These are phyloP conservation scores for Melanogrammus aeglefinus DNA, from an alignment of 2,797 vertebrate species.

Conservation along the genomic window DNA sequence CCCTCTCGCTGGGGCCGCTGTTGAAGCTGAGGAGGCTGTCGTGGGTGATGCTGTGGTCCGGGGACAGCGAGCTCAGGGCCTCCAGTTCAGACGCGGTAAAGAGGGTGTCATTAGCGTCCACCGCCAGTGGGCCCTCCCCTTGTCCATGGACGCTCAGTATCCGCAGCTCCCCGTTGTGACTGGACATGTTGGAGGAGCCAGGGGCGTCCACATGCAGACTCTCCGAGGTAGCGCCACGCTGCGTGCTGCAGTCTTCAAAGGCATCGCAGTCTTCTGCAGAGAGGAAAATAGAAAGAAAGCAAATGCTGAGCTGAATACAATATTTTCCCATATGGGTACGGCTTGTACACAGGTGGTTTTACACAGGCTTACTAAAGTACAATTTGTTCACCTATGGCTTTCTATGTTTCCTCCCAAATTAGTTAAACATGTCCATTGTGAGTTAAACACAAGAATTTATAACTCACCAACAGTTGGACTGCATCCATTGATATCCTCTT, in stretches of 20 bases:
- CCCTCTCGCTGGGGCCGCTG: conserved; percentile 15
- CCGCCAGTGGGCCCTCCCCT: conserved; percentile 45
- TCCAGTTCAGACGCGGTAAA: conserved; percentile 61
- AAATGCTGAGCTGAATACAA: not conserved
- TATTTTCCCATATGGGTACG: not conserved
- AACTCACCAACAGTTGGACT: conserved; percentile 37
- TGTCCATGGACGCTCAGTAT: conserved; percentile 60
- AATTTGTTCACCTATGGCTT: too few relatives aligned
- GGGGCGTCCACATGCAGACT: conserved; percentile 27
- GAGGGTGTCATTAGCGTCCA: conserved; percentile 46
- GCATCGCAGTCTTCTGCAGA: conserved; percentile 40
- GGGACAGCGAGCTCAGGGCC: conserved; percentile 55
- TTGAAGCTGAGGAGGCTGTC: conserved; percentile 48
- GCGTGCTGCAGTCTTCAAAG: conserved; percentile 31
- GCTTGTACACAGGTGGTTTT: too few relatives aligned
- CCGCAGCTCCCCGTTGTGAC: conserved; percentile 41
- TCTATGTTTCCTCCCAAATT: too few relatives aligned
- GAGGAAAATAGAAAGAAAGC: not conserved
- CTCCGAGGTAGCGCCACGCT: conserved; percentile 21
- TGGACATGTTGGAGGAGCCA: conserved; percentile 32
- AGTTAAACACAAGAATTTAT: too few relatives aligned
- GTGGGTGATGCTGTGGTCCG: conserved; percentile 38
- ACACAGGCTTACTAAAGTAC: too few relatives aligned
- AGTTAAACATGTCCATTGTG: too few relatives aligned
- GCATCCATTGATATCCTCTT: conserved; percentile 58